Conservation (phyloP, 2,888 invertebrate genomes). For the Drosophila macrothrix region DNA sequence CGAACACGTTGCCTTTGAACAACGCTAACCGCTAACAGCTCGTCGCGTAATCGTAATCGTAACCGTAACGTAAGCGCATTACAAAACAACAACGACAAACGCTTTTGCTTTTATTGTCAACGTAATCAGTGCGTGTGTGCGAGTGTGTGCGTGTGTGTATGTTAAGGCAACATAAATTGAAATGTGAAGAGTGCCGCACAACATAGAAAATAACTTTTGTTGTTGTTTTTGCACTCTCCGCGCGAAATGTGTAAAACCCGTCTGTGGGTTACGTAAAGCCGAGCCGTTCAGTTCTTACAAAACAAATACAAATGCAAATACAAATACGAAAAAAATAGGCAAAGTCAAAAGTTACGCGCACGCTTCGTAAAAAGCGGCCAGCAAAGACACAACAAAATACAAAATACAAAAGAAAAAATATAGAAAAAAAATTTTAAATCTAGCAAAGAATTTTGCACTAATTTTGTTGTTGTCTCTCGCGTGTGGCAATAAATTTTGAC, state of each 20-base stretch:
- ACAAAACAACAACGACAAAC: conserved; percentile 62
- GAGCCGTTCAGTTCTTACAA: conserved; percentile 75
- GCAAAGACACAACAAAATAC: conserved; percentile 49
- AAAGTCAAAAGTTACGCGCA: conserved; percentile 65
- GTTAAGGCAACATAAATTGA: conserved; percentile 27
- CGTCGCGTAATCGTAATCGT: conserved; percentile 69
- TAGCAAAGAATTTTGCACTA: conserved; percentile 58
- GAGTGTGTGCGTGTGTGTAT: neutral
- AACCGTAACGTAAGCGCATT: conserved; percentile 72
- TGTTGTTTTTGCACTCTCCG: conserved; percentile 22
- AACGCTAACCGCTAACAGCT: conserved; percentile 15
- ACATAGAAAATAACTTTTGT: conserved; percentile 30
- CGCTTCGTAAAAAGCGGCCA: conserved; percentile 47
- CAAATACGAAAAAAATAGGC: conserved; percentile 22
- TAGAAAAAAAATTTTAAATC: conserved; percentile 30
- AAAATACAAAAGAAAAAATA: conserved; percentile 27
- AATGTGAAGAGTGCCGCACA: conserved; percentile 29
- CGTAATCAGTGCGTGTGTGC: conserved; percentile 42
- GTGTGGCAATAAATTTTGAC: conserved; percentile 77
- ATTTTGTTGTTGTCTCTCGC: conserved; percentile 63
- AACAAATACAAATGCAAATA: conserved; percentile 45
- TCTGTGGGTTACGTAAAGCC: conserved; percentile 76
- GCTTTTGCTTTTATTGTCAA: conserved; percentile 45
- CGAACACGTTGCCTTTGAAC: conserved; percentile 56
- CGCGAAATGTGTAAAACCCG: conserved; percentile 56